Percentiles rank a stretch among this genome's conserved stretches.
Evolutionary conservation across 1,140 invertebrate species (phyloP).

Genomic region (Caenorhabditis tropicalis): DNA sequence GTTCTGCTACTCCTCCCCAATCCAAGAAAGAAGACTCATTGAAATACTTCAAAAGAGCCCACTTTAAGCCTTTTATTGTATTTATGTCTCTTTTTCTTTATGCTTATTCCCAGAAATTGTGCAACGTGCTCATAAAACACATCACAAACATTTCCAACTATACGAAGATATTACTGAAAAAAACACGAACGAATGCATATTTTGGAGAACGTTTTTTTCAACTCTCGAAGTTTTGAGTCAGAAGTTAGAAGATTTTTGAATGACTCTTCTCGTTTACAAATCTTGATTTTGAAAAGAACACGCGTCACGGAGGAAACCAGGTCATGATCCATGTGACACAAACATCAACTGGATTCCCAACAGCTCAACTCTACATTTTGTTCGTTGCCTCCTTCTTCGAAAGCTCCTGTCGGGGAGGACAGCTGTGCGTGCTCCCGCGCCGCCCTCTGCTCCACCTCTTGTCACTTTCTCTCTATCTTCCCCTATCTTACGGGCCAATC

Average conservation of each 20-base stretch:
- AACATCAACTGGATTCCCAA: neutral
- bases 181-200: neutral
- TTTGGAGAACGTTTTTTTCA: too few species aligned
- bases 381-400: neutral
- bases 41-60: slow-evolving; percentile 38
- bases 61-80: slow-evolving; percentile 35
- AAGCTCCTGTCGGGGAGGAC: neutral
- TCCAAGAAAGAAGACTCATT: neutral
- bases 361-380: neutral
- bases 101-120: neutral
- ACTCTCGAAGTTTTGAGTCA: neutral
- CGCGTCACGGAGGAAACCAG: neutral
- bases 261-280: neutral
- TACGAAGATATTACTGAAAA: neutral
- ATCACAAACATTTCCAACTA: neutral
- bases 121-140: neutral
- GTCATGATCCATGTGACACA: slow-evolving; percentile 23
- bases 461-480: neutral
- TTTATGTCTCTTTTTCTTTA: slow-evolving; percentile 15
- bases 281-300: neutral
- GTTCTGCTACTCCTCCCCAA: neutral
- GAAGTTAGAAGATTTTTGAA: too few species aligned
- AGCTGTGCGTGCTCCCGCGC: neutral
- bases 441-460: slow-evolving; percentile 34
- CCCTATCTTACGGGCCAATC: neutral